Evolutionary conservation across 1,140 invertebrate species (phyloP), one percentile per base, ranked within the genome.

Genomic region (Tetramorium alpestre): DNA sequence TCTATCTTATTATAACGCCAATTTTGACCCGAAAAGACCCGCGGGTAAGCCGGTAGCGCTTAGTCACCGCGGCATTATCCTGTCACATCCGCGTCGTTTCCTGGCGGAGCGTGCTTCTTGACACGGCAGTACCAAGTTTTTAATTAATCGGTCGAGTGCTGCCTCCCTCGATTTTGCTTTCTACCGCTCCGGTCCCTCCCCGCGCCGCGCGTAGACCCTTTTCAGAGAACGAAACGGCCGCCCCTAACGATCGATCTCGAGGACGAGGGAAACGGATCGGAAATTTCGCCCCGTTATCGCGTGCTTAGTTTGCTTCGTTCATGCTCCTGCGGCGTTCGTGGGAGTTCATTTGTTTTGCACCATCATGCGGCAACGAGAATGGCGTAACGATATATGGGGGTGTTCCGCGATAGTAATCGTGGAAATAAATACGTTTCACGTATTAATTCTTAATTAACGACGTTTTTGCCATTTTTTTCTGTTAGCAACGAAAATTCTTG

Each of bases 81-180:
- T 73, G 80, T 84, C 80, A 82, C 80, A 84, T 47, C 84, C 76
- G 60, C 72, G 78, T 64, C 58, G 58, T 78, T 65, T 69, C 51
- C 58, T 54, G 67, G 67, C 18, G 65, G 22, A 78, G 72, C 75
- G 56, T 65, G 25, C 67, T 78, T 51, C 82, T 86, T 77, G 81
- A 89, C 88, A 78, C 81, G 88, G 72, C 87, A 88, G 72, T 89
- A 84, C 44, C 60, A 87, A 90, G 88, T 89, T 88, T 90, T 90
- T 90, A 90, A 90, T 90, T 90, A 90, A 90, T 90, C 89, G 87
- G 86, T 90, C 89, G 89, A 82, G 64, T 82, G 60, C 73, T 65
- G 84, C 75, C 73, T 85, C 84, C 84, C 84, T 85, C 75, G 60
- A 85, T 78, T 85, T 85, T 65, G 10, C 65, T 25, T 65, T 69